Base-by-base conservation (phyloP, 2,888 invertebrate species). In the Drosophila limbata region DNA sequence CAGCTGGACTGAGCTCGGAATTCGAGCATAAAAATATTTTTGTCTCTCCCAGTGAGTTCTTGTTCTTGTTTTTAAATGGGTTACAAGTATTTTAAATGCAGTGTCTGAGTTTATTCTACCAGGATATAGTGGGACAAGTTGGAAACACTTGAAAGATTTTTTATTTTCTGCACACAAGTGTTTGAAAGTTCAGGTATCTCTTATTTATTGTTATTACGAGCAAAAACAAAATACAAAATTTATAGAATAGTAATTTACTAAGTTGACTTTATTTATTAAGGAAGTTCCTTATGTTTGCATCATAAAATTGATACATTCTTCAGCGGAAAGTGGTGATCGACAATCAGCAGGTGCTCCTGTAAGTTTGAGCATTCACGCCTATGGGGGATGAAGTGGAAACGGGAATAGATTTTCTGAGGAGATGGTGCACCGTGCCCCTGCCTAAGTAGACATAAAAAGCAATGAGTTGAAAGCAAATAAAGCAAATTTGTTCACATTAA, bases 1-100 rank as follows among this genome's bases (percentile, higher is more conserved):
- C 42, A 31, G 19, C 44, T 19, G 42, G 21, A 25, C 21, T 21
- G 44, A 56, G 56, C 25, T 3, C 33, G 44, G 45, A 45, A 35
- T 35, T 45, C 21, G 10, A 35, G 35, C 25, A 45, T 33, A 13
- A 35, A 44, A 15, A 35, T 35, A 21, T 35, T 45, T 45, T 35
- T 3, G 21, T 9, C 9, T 17, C 10, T 42, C 15, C 9, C 10
- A 17, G 11, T 13, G 15, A 9, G n/a, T 19, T 10, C 9, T 5
- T 37, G n/a, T n/a, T n/a, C n/a, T n/a, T 17, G 2, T 28, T 28
- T 42, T 42, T 13, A 31, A 53, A 53, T 53, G 19, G 42, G 42
- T 17, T 17, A 9, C 19, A 42, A 4, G 17, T 31, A 53, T 53
- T 28, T 42, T 9, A 28, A 13, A 11, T 15, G 28, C 9, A 6